phyloP scores from a whole-genome alignment of 2,113 vertebrate genomes.

The Vimba vimba region DNA sequence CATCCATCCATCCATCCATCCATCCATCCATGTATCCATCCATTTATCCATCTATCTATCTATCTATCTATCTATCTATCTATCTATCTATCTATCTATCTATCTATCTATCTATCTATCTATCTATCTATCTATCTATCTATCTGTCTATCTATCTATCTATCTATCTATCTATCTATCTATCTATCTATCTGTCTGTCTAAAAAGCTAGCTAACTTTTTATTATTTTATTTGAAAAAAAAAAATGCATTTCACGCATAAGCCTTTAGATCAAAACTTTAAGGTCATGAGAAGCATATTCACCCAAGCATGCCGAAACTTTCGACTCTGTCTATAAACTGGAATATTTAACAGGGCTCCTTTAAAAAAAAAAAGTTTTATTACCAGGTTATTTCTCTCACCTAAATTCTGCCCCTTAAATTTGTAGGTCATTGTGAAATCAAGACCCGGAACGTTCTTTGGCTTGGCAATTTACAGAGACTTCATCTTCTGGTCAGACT shows the following conservation, averaged over 20 bases:
- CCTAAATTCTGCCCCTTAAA: not conserved
- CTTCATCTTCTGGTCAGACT: constrained; percentile 90
- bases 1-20: too few species aligned
- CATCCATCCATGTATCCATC: accelerated
- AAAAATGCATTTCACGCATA: not conserved
- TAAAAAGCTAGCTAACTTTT: too few species aligned
- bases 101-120: too few species aligned
- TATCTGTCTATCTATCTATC: too few species aligned
- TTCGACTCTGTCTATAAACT: not conserved
- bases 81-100: too few species aligned
- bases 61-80: too few species aligned
- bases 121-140: too few species aligned
- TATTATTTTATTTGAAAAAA: too few species aligned
- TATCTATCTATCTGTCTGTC: too few species aligned
- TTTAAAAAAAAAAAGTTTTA: not conserved
- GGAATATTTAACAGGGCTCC: not conserved
- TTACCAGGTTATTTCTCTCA: not conserved
- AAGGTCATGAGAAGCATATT: not conserved
- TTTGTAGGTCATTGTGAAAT: constrained; percentile 84
- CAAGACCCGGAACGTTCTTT: constrained; percentile 84
- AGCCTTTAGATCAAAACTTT: not conserved
- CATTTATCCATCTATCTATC: too few species aligned
- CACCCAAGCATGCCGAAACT: not conserved
- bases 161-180: too few species aligned
- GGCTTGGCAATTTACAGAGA: constrained; percentile 84